Conservation (phyloP, 2,888 invertebrate species). For the Eristalis intricaria region DNA sequence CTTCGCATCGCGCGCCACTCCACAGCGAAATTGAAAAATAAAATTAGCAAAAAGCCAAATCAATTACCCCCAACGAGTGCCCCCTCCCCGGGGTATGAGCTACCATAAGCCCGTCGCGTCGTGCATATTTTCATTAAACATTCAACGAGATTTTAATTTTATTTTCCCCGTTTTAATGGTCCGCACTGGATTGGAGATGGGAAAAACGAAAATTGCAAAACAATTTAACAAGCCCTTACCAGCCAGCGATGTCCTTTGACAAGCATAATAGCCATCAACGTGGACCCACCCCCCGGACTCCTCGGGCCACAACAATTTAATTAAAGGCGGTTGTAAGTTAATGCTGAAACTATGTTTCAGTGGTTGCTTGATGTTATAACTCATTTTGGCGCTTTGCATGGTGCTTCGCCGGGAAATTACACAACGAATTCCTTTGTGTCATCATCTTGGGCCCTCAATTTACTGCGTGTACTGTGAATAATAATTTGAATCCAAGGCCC, state of each 20-base stretch:
- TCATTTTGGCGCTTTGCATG: not conserved
- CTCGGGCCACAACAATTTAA: constrained; percentile 38
- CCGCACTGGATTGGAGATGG: not conserved
- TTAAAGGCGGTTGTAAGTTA: constrained; percentile 48
- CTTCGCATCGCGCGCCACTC: not conserved
- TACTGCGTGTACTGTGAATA: not conserved
- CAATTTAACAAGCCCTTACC: not conserved
- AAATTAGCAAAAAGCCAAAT: constrained; percentile 6
- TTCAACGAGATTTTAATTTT: not conserved
- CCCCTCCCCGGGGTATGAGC: not conserved
- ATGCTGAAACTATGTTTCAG: constrained; percentile 35
- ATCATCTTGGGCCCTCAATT: not conserved
- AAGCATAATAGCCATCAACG: constrained; percentile 19
- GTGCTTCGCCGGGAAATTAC: not conserved
- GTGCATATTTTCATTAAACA: constrained; percentile 17
- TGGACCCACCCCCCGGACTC: not conserved
- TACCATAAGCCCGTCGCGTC: constrained; percentile 5
- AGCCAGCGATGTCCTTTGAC: constrained; percentile 7
- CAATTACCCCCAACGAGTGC: constrained; percentile 17
- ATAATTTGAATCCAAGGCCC: not conserved
- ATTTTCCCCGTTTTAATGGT: not conserved
- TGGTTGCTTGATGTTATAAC: not conserved
- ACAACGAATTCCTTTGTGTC: not conserved
- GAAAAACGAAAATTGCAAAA: not conserved
- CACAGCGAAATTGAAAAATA: not conserved